These are phyloP conservation scores for Andrena cerasifolii DNA, from an alignment of 1,140 invertebrate genomes.

Conservation along the genomic window DNA sequence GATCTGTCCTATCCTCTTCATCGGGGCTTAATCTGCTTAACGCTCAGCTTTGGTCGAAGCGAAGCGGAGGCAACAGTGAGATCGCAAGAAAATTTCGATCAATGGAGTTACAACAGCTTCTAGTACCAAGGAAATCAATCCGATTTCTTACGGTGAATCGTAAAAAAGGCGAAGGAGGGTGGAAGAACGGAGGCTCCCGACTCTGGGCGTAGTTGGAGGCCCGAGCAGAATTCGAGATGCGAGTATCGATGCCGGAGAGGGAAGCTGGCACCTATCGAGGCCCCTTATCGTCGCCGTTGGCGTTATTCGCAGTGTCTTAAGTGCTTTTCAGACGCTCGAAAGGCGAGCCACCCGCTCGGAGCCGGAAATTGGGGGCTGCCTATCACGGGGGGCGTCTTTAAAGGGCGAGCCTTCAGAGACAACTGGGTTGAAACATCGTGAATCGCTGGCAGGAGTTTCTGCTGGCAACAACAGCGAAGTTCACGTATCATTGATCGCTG, in stretches of 20 bases:
- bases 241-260: constrained; percentile 40
- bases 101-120: constrained; percentile 28
- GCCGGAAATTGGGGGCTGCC: constrained; percentile 59
- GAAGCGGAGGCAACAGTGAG: not conserved
- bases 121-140: constrained; percentile 4
- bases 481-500: not conserved
- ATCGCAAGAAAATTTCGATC: not conserved
- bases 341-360: constrained; percentile 4
- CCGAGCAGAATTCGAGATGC: constrained; percentile 29
- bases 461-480: too few species aligned
- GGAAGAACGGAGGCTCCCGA: not conserved
- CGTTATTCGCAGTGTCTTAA: constrained; percentile 52
- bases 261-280: constrained; percentile 31
- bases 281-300: constrained; percentile 47
- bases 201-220: not conserved
- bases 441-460: not conserved
- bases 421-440: not conserved
- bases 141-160: constrained; percentile 22
- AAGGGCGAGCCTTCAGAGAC: not conserved
- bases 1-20: not conserved
- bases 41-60: not conserved
- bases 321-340: constrained; percentile 45
- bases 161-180: not conserved
- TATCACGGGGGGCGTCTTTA: constrained; percentile 23
- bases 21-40: constrained; percentile 24